Percentiles rank a stretch among this genome's conserved stretches.
Evolutionary conservation across 2,888 invertebrate species (phyloP).

Genomic region (Zeuzera pyrina): DNA sequence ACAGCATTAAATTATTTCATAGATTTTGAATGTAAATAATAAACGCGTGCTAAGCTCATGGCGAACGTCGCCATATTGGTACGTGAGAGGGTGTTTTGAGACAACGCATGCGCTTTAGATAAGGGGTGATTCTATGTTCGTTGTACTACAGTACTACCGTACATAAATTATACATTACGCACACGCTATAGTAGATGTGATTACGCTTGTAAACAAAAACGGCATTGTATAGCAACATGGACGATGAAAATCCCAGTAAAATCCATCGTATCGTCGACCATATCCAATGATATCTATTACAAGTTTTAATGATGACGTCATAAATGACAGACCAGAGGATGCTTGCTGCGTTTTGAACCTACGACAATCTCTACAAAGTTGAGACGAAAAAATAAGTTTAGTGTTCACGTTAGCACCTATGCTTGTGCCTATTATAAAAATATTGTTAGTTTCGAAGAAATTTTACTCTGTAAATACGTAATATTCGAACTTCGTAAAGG

Average conservation of each 20-base stretch:
- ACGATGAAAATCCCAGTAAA: conserved; percentile 9
- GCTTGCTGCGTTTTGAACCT: too few species aligned
- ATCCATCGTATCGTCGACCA: neutral
- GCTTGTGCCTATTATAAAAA: too few species aligned
- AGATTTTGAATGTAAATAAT: conserved; percentile 36
- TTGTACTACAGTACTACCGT: neutral
- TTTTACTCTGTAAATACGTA: too few species aligned
- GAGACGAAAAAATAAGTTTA: too few species aligned
- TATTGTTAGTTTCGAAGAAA: too few species aligned
- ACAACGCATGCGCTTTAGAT: conserved; percentile 52
- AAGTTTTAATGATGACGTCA: neutral
- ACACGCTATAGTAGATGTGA: conserved; percentile 23
- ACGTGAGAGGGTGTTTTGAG: conserved; percentile 41
- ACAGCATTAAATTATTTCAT: too few species aligned
- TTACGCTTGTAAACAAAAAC: conserved; percentile 20
- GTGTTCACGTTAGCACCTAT: too few species aligned
- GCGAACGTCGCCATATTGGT: conserved; percentile 67
- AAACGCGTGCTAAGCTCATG: conserved; percentile 57
- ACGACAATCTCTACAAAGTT: too few species aligned
- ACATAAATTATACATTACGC: conserved; percentile 15
- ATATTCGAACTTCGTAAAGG: too few species aligned
- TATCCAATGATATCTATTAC: too few species aligned
- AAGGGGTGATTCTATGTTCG: conserved; percentile 1
- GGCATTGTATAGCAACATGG: conserved; percentile 16
- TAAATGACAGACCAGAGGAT: too few species aligned